A percentile compares a stretch with the other conserved stretches of the same genome.
phyloP scores from a whole-genome alignment of 2,888 invertebrate genomes.

The Scelioninae gen. 2 region DNA sequence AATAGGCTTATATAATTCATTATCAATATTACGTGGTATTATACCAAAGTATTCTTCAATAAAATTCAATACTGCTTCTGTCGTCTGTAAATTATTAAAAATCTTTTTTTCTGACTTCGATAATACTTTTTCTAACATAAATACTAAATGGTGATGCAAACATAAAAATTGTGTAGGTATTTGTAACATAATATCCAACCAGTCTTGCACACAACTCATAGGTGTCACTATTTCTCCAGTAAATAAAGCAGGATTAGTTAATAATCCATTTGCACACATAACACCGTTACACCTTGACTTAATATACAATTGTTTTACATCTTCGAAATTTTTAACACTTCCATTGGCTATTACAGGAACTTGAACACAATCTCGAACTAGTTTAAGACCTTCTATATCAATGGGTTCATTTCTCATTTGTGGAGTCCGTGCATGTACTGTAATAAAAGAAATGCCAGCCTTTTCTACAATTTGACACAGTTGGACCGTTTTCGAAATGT shows the following conservation, averaged over 20 bases:
- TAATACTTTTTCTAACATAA: slow-evolving; percentile 93
- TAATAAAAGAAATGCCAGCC: slow-evolving; percentile 91
- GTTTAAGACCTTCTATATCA: slow-evolving; percentile 82
- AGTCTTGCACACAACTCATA: slow-evolving; percentile 85
- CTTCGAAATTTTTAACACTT: slow-evolving; percentile 85
- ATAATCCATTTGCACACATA: slow-evolving; percentile 94
- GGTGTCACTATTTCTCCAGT: slow-evolving; percentile 85
- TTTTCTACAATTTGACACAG: slow-evolving; percentile 88
- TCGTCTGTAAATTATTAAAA: slow-evolving; percentile 86
- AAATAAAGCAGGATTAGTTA: slow-evolving; percentile 94
- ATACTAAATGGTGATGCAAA: slow-evolving; percentile 97
- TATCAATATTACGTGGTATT: slow-evolving; percentile 67
- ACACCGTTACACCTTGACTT: slow-evolving; percentile 86
- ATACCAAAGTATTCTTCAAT: slow-evolving; percentile 79
- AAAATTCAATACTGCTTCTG: slow-evolving; percentile 83
- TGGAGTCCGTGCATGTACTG: slow-evolving; percentile 94
- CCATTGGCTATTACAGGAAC: slow-evolving; percentile 96
- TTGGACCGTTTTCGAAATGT: slow-evolving; percentile 84
- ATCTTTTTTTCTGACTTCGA: slow-evolving; percentile 83
- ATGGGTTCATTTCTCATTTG: slow-evolving; percentile 86
- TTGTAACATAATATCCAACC: slow-evolving; percentile 84
- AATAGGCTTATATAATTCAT: slow-evolving; percentile 53
- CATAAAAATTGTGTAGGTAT: slow-evolving; percentile 81
- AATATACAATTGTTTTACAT: slow-evolving; percentile 82
- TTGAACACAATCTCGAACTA: slow-evolving; percentile 82